Conservation (phyloP, 2,888 invertebrate species). For the Pseudanteris insignis region DNA sequence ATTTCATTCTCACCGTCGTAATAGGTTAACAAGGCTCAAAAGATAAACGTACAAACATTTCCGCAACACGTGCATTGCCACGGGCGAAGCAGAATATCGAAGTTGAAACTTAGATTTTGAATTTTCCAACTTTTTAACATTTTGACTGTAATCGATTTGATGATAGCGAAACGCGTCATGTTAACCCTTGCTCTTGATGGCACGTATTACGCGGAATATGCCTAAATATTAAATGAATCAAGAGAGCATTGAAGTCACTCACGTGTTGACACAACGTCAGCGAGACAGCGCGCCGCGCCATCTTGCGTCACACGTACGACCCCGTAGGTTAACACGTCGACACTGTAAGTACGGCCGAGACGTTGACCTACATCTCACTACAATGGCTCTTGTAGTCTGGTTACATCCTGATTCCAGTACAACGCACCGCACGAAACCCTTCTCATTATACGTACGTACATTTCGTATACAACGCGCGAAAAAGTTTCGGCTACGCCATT, state of each 20-base stretch:
- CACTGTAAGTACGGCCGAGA: slow-evolving; percentile 51
- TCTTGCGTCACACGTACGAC: slow-evolving; percentile 35
- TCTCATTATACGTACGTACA: too few relatives aligned
- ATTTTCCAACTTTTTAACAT: neutral
- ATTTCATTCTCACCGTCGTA: too few relatives aligned
- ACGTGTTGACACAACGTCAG: slow-evolving; percentile 48
- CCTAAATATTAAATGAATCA: slow-evolving; percentile 50
- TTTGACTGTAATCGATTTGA: too few relatives aligned
- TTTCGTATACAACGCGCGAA: too few relatives aligned
- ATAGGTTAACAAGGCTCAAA: too few relatives aligned
- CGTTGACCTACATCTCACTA: slow-evolving; percentile 49
- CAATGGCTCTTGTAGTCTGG: slow-evolving; percentile 46
- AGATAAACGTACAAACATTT: too few relatives aligned
- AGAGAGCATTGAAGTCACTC: slow-evolving; percentile 41
- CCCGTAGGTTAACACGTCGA: slow-evolving; percentile 43
- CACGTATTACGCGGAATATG: slow-evolving; percentile 22
- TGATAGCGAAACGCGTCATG: too few relatives aligned
- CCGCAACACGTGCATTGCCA: too few relatives aligned
- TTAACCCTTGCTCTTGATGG: slow-evolving; percentile 12
- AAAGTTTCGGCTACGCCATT: too few relatives aligned
- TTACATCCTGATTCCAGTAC: slow-evolving; percentile 42
- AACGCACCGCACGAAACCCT: too few relatives aligned
- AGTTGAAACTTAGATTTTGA: too few relatives aligned
- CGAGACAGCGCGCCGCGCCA: slow-evolving; percentile 27
- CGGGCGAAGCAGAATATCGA: too few relatives aligned